These are phyloP conservation scores for Thomomys bottae DNA, from an alignment of 2,113 vertebrate species.

Conservation along the genomic window DNA sequence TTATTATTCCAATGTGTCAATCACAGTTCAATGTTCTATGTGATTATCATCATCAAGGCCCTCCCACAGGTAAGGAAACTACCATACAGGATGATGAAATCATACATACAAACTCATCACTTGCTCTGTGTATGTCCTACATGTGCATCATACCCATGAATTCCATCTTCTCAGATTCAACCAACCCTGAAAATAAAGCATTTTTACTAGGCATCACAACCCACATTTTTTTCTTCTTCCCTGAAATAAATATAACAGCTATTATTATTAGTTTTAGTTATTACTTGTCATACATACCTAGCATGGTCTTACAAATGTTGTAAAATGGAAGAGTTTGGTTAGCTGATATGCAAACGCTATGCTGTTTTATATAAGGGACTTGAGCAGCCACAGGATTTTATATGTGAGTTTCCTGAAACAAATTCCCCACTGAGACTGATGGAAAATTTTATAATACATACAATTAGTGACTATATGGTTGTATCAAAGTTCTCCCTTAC, in stretches of 20 bases:
- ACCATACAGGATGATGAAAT: not conserved
- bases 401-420: not conserved
- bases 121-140: not conserved
- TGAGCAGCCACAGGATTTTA: not conserved
- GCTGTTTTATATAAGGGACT: not conserved
- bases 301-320: not conserved
- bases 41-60: not conserved
- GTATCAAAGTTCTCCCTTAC: not conserved
- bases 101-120: not conserved
- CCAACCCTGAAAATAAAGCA: not conserved
- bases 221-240: not conserved
- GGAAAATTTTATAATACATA: not conserved
- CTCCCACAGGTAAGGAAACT: not conserved
- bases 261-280: not conserved
- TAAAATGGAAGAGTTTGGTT: not conserved
- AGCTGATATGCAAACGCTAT: not conserved
- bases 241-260: not conserved
- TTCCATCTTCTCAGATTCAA: not conserved
- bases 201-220: not conserved
- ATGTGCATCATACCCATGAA: too few species aligned
- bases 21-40: not conserved
- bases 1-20: not conserved
- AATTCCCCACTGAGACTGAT: not conserved
- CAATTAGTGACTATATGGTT: not conserved
- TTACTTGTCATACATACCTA: not conserved